These are phyloP conservation scores for Melanchra persicariae DNA, from an alignment of 2,888 invertebrate species.

Conservation along the genomic window DNA sequence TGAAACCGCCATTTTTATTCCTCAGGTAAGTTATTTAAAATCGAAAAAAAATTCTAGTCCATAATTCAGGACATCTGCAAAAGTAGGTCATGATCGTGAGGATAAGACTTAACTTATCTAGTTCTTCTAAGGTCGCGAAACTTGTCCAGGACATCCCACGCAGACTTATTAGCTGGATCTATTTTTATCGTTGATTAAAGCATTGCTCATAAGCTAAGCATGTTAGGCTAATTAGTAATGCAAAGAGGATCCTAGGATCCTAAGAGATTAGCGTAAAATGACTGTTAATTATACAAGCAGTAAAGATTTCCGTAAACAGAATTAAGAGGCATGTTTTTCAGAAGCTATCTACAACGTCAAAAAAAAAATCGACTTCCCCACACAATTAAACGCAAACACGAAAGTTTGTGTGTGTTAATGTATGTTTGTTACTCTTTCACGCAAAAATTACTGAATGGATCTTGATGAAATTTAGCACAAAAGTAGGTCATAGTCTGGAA, in stretches of 20 bases:
- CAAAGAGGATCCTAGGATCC: constrained; percentile 12
- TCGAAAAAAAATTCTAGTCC: too few relatives aligned
- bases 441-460: too few relatives aligned
- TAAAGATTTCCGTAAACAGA: background rate
- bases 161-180: constrained; percentile 14
- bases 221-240: constrained; percentile 5
- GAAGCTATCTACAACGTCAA: too few relatives aligned
- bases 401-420: too few relatives aligned
- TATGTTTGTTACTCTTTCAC: too few relatives aligned
- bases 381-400: too few relatives aligned
- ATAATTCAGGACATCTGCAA: background rate
- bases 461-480: too few relatives aligned
- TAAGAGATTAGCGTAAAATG: constrained; percentile 7
- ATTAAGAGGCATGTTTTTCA: background rate
- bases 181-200: constrained; percentile 36
- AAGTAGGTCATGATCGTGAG: background rate
- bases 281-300: background rate
- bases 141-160: constrained; percentile 15
- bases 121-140: background rate
- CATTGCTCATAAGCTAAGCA: constrained; percentile 21
- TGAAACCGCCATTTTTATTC: too few relatives aligned
- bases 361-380: too few relatives aligned
- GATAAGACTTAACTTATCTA: background rate
- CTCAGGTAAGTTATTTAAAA: too few relatives aligned
- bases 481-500: too few relatives aligned